phyloP scores from a whole-genome alignment of 2,797 vertebrate species.

The Enteromius anoplus region DNA sequence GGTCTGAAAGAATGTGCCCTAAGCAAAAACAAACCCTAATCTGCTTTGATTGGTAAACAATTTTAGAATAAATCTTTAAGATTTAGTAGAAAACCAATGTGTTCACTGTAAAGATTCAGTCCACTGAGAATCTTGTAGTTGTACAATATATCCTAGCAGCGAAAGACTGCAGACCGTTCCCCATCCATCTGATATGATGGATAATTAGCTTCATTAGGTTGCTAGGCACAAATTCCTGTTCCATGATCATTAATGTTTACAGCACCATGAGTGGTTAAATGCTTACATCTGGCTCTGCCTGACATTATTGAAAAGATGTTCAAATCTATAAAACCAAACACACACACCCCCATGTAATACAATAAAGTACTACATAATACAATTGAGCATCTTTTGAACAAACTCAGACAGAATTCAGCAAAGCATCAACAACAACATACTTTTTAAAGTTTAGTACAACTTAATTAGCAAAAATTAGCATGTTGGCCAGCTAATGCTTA shows the following conservation, averaged over 20 bases:
- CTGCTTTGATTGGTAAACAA: background rate
- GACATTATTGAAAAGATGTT: background rate
- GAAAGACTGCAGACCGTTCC: conserved; percentile 33
- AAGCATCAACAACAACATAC: background rate
- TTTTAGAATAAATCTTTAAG: background rate
- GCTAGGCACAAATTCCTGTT: conserved; percentile 70
- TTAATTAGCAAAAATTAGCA: background rate
- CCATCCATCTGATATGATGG: conserved; percentile 59
- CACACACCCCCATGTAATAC: background rate
- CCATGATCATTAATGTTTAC: conserved; percentile 71
- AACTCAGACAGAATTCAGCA: background rate
- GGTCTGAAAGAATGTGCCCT: background rate
- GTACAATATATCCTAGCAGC: conserved; percentile 52
- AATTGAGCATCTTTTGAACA: background rate
- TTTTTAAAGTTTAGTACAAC: background rate
- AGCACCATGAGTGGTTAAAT: conserved; percentile 50
- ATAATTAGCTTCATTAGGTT: conserved; percentile 70
- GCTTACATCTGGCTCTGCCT: conserved; percentile 42
- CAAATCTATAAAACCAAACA: background rate
- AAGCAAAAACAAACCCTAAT: background rate
- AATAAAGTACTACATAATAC: background rate
- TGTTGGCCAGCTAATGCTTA: background rate
- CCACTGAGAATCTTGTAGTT: background rate
- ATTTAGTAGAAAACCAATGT: background rate
- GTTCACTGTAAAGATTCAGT: background rate